Evolutionary conservation across 1,140 invertebrate species (phyloP).

Genomic region (Drosophila arizonae): DNA sequence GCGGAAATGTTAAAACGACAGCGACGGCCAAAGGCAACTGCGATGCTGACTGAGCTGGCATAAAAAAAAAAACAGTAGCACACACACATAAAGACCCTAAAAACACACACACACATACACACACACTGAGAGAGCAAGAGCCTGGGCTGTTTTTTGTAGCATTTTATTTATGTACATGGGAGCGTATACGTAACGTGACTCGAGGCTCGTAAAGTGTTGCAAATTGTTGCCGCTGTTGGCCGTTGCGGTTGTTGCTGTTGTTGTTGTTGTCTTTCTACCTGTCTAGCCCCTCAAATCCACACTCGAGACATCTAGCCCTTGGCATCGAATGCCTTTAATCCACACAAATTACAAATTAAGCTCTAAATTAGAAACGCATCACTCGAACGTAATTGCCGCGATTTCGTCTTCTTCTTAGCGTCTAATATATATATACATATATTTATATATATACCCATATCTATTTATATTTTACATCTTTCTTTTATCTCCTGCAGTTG

Average conservation of each 20-base stretch:
- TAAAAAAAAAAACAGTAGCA: constrained; percentile 25
- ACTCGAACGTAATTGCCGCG: constrained; percentile 67
- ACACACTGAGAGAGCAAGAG: constrained; percentile 1
- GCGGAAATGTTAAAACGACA: constrained; percentile 66
- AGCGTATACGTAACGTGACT: constrained; percentile 69
- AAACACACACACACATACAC: constrained; percentile 22
- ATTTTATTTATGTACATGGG: constrained; percentile 72
- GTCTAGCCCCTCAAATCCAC: constrained; percentile 20
- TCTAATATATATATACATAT: constrained; percentile 49
- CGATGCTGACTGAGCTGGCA: neutral
- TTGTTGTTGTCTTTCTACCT: constrained; percentile 29
- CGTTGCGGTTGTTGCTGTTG: constrained; percentile 6
- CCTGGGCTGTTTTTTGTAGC: constrained; percentile 60
- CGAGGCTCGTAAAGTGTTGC: constrained; percentile 66
- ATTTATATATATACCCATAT: constrained; percentile 12
- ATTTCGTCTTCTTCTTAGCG: neutral
- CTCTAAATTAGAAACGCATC: constrained; percentile 78
- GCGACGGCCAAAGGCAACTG: neutral
- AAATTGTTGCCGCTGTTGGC: constrained; percentile 44
- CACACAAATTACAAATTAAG: constrained; percentile 74
- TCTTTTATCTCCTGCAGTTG: constrained; percentile 36
- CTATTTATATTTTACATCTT: constrained; percentile 49
- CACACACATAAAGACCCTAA: constrained; percentile 31
- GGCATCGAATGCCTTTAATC: constrained; percentile 48
- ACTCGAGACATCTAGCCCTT: constrained; percentile 10